Conservation (phyloP, 2,113 vertebrate genomes). For the Setophaga kirtlandii region DNA sequence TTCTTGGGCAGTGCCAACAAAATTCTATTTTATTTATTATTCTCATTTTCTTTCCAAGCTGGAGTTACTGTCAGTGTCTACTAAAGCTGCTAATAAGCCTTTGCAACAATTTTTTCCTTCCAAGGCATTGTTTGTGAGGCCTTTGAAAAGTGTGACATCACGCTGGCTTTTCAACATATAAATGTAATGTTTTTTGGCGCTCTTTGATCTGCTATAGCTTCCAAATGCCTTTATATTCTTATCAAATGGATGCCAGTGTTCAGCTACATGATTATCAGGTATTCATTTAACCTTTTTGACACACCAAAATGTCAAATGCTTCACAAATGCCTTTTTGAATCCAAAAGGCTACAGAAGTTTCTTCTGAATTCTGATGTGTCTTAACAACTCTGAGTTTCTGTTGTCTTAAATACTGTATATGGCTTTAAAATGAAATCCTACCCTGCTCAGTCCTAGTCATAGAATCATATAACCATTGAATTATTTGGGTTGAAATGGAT, state of each 20-base stretch:
- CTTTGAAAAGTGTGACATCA: not conserved
- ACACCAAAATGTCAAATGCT: not conserved
- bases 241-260: not conserved
- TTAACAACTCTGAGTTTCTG: not conserved
- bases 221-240: not conserved
- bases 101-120: not conserved
- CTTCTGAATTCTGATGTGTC: not conserved
- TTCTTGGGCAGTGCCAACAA: not conserved
- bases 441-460: not conserved
- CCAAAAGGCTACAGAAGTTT: not conserved
- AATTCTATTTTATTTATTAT: constrained; percentile 7
- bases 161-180: not conserved
- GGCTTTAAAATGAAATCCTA: not conserved
- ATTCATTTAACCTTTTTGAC: constrained; percentile 12
- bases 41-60: not conserved
- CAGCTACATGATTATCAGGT: not conserved
- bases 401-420: not conserved
- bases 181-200: not conserved
- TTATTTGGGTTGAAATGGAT: not conserved
- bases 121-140: not conserved
- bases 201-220: not conserved
- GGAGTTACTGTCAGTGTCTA: not conserved
- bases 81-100: constrained; percentile 4
- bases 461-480: not conserved
- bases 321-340: not conserved